phyloP scores from a whole-genome alignment of 2,888 invertebrate species.

The Oxycera nigricornis region DNA sequence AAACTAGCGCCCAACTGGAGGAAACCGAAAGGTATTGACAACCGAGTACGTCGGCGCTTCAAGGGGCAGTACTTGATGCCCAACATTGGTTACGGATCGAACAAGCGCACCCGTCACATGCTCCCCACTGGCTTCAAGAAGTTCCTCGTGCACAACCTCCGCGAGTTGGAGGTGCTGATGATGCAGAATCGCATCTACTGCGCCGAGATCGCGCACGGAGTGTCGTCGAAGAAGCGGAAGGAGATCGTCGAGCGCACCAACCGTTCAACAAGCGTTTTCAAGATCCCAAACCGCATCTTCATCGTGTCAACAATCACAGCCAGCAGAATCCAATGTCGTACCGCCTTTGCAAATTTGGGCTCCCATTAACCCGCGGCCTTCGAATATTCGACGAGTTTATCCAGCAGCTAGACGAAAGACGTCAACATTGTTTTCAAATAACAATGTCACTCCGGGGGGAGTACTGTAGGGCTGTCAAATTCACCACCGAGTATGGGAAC shows the following conservation, averaged over 20 bases:
- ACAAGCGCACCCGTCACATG: conserved; percentile 94
- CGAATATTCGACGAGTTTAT: no score
- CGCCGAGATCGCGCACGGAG: conserved; percentile 97
- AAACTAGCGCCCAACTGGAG: conserved; percentile 98
- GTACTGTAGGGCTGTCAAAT: no score
- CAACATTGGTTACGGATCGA: conserved; percentile 98
- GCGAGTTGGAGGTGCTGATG: conserved; percentile 96
- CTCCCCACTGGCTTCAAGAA: conserved; percentile 97
- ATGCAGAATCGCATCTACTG: conserved; percentile 99
- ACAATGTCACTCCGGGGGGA: no score
- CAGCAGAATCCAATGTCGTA: no score
- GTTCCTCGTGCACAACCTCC: conserved; percentile 87
- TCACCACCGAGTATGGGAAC: no score
- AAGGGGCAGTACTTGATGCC: conserved; percentile 99
- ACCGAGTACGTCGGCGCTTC: conserved; percentile 97
- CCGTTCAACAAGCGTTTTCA: no score
- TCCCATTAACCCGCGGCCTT: no score
- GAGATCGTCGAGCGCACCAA: conserved; percentile 95
- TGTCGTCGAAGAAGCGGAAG: conserved; percentile 97
- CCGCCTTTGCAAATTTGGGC: no score
- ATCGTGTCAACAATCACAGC: no score
- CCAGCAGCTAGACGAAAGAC: no score
- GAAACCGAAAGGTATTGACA: conserved; percentile 99
- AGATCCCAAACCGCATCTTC: no score
- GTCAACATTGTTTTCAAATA: no score